Conservation (phyloP, 2,797 vertebrate species). For the Lophura swinhoii region DNA sequence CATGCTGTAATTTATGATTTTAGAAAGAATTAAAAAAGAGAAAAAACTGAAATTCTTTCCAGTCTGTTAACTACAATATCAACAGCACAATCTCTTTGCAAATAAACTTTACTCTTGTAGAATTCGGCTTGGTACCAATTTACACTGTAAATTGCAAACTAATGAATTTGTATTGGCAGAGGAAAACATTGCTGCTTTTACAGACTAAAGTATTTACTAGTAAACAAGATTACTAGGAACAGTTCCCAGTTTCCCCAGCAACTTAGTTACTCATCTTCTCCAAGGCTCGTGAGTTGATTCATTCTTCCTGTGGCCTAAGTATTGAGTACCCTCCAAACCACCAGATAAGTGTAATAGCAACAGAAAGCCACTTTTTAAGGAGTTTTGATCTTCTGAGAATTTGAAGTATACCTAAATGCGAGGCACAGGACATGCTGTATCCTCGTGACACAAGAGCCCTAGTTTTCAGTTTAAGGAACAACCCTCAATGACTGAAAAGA, state of each 20-base stretch:
- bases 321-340: slow-evolving; percentile 13
- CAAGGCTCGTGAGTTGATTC: slow-evolving; percentile 31
- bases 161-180: slow-evolving; percentile 69
- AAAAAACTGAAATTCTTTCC: neutral
- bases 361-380: neutral
- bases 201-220: slow-evolving; percentile 48
- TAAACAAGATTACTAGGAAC: slow-evolving; percentile 66
- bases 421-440: neutral
- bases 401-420: neutral
- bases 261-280: slow-evolving; percentile 67
- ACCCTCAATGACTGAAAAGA: neutral
- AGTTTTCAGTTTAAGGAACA: neutral
- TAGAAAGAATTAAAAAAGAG: neutral
- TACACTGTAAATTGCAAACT: slow-evolving; percentile 65
- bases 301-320: slow-evolving; percentile 4
- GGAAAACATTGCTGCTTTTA: slow-evolving; percentile 52
- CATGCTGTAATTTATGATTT: neutral
- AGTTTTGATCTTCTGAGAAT: neutral
- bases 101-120: slow-evolving; percentile 49
- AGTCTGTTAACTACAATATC: neutral
- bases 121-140: slow-evolving; percentile 56
- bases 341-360: slow-evolving; percentile 8
- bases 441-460: neutral
- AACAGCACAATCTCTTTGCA: slow-evolving; percentile 35
- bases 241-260: slow-evolving; percentile 67